phyloP scores from a whole-genome alignment of 2,113 vertebrate genomes.

The Anolis carolinensis region DNA sequence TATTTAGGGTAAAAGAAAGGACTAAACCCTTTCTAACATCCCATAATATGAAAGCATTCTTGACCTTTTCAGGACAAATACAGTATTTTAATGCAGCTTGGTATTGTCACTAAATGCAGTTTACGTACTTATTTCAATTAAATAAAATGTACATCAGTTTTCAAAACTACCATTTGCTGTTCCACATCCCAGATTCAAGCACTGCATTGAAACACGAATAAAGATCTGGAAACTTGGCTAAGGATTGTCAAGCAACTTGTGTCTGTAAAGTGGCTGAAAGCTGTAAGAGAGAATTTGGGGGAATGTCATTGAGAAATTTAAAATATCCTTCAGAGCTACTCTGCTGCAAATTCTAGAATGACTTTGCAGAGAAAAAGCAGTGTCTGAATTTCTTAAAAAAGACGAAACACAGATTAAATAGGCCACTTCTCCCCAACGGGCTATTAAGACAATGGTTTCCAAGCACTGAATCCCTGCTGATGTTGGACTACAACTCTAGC shows the following conservation, averaged over 20 bases:
- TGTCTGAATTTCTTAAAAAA: background rate
- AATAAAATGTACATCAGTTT: slow-evolving; percentile 2
- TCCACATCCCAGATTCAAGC: background rate
- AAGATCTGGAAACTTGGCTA: background rate
- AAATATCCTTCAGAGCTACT: background rate
- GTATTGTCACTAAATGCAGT: slow-evolving; percentile 35
- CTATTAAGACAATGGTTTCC: background rate
- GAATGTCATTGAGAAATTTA: background rate
- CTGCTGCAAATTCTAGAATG: no score
- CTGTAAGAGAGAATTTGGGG: background rate
- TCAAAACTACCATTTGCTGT: slow-evolving; percentile 34
- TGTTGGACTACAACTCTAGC: background rate
- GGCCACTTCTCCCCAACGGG: background rate
- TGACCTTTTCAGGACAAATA: background rate
- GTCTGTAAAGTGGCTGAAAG: background rate
- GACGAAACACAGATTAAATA: background rate
- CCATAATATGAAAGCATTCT: background rate
- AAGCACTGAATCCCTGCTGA: background rate
- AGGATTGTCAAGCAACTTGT: background rate
- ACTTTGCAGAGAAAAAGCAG: background rate
- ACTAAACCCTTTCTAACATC: slow-evolving; percentile 9
- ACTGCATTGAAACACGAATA: background rate
- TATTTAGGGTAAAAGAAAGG: slow-evolving; percentile 26
- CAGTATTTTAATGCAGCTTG: slow-evolving; percentile 10
- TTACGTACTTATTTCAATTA: background rate